phyloP scores from a whole-genome alignment of 2,113 vertebrate genomes.

The Chamaea fasciata region DNA sequence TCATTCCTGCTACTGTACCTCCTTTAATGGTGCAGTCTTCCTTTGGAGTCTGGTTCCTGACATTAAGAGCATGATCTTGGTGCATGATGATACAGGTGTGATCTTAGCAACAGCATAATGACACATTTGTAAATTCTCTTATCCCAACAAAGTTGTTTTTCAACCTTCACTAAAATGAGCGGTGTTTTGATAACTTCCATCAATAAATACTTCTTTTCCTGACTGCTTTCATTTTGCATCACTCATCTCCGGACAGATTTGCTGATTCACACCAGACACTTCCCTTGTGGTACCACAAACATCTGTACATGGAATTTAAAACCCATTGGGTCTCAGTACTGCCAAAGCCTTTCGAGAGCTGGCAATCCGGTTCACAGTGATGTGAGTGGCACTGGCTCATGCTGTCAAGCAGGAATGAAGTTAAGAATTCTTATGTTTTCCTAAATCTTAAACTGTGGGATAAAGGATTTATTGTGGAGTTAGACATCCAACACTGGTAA shows the following conservation, averaged over 20 bases:
- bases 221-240: background rate
- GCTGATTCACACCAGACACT: background rate
- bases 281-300: background rate
- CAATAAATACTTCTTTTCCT: background rate
- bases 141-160: background rate
- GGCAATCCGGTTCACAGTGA: background rate
- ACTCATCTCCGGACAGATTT: background rate
- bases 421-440: background rate
- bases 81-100: background rate
- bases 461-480: background rate
- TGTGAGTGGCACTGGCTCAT: background rate
- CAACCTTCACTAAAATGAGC: background rate
- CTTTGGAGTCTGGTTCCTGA: background rate
- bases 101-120: background rate
- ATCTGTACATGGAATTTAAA: background rate
- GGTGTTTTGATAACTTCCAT: background rate
- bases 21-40: background rate
- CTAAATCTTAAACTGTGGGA: background rate
- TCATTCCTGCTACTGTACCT: background rate
- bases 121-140: background rate
- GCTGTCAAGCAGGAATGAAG: background rate
- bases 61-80: background rate
- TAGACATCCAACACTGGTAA: background rate
- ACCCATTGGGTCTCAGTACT: background rate
- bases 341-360: rapidly evolving